Percentiles rank a stretch among this genome's conserved stretches.
phyloP scores from a whole-genome alignment of 2,888 invertebrate species.

The Drosophila multiciliata region DNA sequence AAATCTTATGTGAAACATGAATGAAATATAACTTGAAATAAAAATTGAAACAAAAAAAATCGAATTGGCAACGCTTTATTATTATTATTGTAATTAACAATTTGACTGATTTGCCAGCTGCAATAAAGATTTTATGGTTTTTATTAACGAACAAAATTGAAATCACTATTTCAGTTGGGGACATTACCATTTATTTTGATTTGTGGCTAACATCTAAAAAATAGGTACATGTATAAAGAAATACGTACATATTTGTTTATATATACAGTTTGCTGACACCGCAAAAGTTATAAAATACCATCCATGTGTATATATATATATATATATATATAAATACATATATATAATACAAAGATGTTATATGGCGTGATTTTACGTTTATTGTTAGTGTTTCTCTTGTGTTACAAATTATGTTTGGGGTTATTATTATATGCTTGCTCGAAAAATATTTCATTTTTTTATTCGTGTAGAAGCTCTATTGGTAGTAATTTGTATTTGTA shows the following conservation, averaged over 20 bases:
- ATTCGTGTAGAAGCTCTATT: constrained; percentile 29
- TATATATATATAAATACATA: constrained; percentile 21
- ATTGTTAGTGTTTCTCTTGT: constrained; percentile 7
- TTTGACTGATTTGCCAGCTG: constrained; percentile 6
- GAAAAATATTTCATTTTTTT: constrained; percentile 60
- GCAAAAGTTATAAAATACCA: constrained; percentile 55
- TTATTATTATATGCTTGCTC: constrained; percentile 25
- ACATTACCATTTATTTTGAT: constrained; percentile 68
- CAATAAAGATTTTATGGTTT: constrained; percentile 22
- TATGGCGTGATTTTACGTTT: constrained; percentile 41
- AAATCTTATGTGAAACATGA: constrained; percentile 82
- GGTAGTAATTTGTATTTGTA: constrained; percentile 13
- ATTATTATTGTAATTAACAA: constrained; percentile 16
- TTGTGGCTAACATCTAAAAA: constrained; percentile 58
- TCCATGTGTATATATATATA: constrained; percentile 23
- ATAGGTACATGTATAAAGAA: constrained; percentile 65
- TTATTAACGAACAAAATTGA: background rate
- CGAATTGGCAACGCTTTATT: constrained; percentile 39
- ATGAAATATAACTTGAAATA: constrained; percentile 82
- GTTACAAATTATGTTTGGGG: constrained; percentile 15
- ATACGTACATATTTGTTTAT: constrained; percentile 40
- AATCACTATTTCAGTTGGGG: constrained; percentile 25
- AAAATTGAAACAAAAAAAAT: constrained; percentile 71
- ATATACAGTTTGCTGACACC: constrained; percentile 45
- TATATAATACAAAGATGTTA: constrained; percentile 50